Base-by-base conservation (phyloP, 2,888 invertebrate genomes). In the Hyposoter didymator region DNA sequence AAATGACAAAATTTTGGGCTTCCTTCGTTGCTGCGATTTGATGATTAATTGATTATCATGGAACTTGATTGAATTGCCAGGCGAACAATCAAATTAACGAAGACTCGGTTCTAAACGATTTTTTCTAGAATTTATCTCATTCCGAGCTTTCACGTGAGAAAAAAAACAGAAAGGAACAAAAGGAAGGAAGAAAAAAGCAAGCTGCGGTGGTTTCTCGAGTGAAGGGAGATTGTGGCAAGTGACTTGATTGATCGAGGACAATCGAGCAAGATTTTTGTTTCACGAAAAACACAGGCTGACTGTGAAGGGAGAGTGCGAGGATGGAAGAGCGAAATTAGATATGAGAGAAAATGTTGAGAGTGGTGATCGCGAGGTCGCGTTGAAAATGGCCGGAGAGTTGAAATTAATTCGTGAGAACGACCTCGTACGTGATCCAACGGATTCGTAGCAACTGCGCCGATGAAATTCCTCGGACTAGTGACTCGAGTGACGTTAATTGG, bases 181-280 rank as follows among this genome's bases (percentile, higher is more conserved):
- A 49, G 70, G n/a, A 22, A 47, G 22, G 28, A 32, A 49, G 39
- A 72, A n/a, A 72, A n/a, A 72, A 28, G 17, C 28, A 39, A 19
- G 39, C 14, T 70, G 19, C 14, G 62, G 12, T 69, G 19, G 47
- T 32, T 45, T 14, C 12, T 45, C 7, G 59, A 59, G 67, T 62
- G 59, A 69, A 67, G 45, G 45, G 69, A 81, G 55, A 75, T 69
- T 74, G 19, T 19, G 47, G 59, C 45, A 45, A 69, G 74, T 81
- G 49, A 35, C 47, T 59, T 74, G 74, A 81, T 81, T 59, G 81
- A 81, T 81, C 59, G 75, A 47, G 47, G 74, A 81, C 67, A 32
- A 74, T 74, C 67, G 47, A 45, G 47, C 3, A 67, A 59, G 69
- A 74, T 55, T 81, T 81, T 59, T 59, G 69, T 74, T 69, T 75